Evolutionary conservation across 2,797 vertebrate species (phyloP), one percentile per base, ranked within the genome.

Genomic region (Amblyraja radiata): DNA sequence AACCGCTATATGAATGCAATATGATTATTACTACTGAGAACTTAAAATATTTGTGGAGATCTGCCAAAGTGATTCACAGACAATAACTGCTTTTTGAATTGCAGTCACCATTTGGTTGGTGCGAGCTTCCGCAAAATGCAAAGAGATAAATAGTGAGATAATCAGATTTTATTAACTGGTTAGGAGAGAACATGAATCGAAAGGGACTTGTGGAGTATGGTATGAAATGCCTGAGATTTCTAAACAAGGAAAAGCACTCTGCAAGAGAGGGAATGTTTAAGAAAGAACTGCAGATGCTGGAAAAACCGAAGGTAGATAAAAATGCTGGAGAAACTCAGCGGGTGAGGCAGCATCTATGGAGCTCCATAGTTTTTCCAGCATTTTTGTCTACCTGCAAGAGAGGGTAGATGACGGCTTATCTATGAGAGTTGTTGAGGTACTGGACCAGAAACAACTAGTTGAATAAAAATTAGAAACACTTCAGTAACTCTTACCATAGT

Each of bases 41-140:
- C 46, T 54, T 21, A 58, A 54, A 73, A 54, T 23, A 23, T 81
- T 81, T 54, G 39, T 54, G 80, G 21, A 46, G 18, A 81, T 25
- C 18, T 54, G 18, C 39, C 80, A 81, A 54, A n/a, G 46, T 58
- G 80, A 23, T 54, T 54, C 23, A 13, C 18, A 81, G 80, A 18
- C 80, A 81, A 81, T 81, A 81, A 54, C 54, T 81, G 39, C 39
- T 54, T 81, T 81, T 81, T 81, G 78, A 81, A 81, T 81, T 54
- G 21, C 23, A 81, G 39, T 81, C 80, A 81, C 80, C 39, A 23
- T 81, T 81, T 54, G 32, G 14, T 16, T 36, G 23, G 6, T 21
- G 6, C 16, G 21, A 80, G 36, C 6, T 81, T 46, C 39, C 46
- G 25, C 18, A 23, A 81, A 54, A 18, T 54, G 80, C 18, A 25